Percentiles rank a stretch among this genome's conserved stretches.
These are phyloP conservation scores for Leucopsar rothschildi DNA, from an alignment of 2,113 vertebrate genomes.

Conservation along the genomic window DNA sequence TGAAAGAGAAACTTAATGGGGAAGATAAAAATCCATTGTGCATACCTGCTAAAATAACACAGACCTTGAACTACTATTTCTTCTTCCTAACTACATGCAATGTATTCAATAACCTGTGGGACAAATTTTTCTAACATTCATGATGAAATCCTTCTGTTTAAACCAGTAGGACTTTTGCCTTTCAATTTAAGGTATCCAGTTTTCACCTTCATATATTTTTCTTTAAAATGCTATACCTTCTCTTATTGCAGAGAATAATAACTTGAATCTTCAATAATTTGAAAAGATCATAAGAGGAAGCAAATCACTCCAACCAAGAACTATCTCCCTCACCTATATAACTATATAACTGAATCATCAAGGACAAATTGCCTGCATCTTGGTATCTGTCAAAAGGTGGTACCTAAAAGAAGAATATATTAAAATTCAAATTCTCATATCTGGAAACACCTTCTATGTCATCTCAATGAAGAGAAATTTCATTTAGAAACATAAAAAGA, in stretches of 20 bases:
- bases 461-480: not conserved
- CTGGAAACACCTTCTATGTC: not conserved
- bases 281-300: not conserved
- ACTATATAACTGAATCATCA: not conserved
- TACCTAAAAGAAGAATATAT: not conserved
- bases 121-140: not conserved
- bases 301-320: not conserved
- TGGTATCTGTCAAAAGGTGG: not conserved
- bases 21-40: not conserved
- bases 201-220: constrained; percentile 2
- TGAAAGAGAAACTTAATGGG: not conserved
- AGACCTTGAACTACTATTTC: not conserved
- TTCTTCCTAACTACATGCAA: not conserved
- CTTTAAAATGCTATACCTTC: not conserved
- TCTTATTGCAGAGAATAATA: not conserved
- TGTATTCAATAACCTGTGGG: not conserved
- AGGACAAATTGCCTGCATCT: not conserved
- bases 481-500: not conserved
- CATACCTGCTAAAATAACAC: not conserved
- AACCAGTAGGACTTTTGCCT: not conserved
- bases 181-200: not conserved
- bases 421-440: not conserved
- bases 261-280: not conserved
- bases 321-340: not conserved
- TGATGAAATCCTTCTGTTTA: not conserved